These are phyloP conservation scores for Orchestia grillus DNA, from an alignment of 1,140 invertebrate species.

Conservation along the genomic window DNA sequence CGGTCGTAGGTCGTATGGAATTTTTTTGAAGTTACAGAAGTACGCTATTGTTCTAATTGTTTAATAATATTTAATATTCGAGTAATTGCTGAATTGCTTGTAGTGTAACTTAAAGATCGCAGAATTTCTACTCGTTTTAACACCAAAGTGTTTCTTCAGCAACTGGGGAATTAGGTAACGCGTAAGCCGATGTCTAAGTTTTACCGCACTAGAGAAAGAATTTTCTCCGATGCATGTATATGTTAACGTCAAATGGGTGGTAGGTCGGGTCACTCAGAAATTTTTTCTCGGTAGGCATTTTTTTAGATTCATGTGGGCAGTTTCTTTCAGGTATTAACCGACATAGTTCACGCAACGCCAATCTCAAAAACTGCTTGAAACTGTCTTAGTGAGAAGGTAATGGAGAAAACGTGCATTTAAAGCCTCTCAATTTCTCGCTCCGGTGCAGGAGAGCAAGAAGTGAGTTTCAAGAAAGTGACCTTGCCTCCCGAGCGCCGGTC, in stretches of 20 bases:
- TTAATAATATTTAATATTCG: neutral
- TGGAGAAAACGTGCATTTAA: neutral
- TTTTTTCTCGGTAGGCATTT: neutral
- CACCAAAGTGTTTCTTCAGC: neutral
- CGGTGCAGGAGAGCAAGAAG: conserved; percentile 64
- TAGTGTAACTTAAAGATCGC: neutral
- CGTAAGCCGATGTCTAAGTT: neutral
- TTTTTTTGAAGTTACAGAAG: neutral
- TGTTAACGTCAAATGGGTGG: no score
- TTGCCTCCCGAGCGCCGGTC: conserved; percentile 62
- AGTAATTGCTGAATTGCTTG: neutral
- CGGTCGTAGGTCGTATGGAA: neutral
- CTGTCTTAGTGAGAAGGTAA: neutral
- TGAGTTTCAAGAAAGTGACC: conserved; percentile 67
- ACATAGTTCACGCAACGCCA: neutral
- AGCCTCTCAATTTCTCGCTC: neutral
- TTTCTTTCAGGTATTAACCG: neutral
- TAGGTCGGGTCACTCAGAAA: no score
- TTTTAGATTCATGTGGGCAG: neutral
- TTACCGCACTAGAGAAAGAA: neutral
- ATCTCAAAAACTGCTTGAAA: neutral
- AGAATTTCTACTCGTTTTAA: neutral
- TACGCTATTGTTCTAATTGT: neutral
- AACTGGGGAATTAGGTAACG: neutral
- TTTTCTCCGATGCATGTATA: no score